Evolutionary conservation across 2,888 invertebrate species (phyloP).

Genomic region (Zygaena filipendulae): DNA sequence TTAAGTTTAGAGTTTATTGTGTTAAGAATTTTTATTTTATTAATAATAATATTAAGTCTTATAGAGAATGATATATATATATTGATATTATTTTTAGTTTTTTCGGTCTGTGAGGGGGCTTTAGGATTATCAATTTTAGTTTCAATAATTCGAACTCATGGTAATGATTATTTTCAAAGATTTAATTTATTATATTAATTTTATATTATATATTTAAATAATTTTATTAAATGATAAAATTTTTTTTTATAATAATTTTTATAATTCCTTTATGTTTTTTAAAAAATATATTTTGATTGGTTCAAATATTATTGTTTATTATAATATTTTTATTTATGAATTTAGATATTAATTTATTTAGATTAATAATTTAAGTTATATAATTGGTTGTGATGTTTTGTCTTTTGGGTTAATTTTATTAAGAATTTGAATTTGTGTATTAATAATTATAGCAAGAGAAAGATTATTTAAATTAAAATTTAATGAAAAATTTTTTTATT

Average conservation of each 20-base stretch:
- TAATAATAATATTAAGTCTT: conserved; percentile 52
- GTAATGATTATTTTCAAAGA: conserved; percentile 72
- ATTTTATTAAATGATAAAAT: conserved; percentile 72
- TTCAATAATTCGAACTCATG: conserved; percentile 69
- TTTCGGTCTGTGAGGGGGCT: conserved; percentile 73
- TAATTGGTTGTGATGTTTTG: conserved; percentile 57
- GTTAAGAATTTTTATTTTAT: conserved; percentile 62
- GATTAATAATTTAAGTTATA: conserved; percentile 47
- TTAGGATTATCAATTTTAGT: conserved; percentile 73
- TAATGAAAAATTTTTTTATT: conserved; percentile 62
- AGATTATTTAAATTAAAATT: conserved; percentile 46
- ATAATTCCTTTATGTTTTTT: conserved; percentile 61
- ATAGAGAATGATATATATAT: conserved; percentile 62
- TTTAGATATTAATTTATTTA: conserved; percentile 34
- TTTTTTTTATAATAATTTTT: conserved; percentile 55
- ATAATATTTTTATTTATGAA: conserved; percentile 58
- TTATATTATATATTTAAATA: too few species aligned
- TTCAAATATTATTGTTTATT: conserved; percentile 60
- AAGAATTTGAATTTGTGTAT: conserved; percentile 69
- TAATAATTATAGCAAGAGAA: conserved; percentile 70
- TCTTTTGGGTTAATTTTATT: conserved; percentile 67
- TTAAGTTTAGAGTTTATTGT: conserved; percentile 72
- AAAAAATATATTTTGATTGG: conserved; percentile 61
- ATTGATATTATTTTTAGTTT: conserved; percentile 70
- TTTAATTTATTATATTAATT: conserved; percentile 66